Evolutionary conservation across 53 echinoderm and acorn worm genomes (phyloP).

Genomic region (Pentamera pediparva): DNA sequence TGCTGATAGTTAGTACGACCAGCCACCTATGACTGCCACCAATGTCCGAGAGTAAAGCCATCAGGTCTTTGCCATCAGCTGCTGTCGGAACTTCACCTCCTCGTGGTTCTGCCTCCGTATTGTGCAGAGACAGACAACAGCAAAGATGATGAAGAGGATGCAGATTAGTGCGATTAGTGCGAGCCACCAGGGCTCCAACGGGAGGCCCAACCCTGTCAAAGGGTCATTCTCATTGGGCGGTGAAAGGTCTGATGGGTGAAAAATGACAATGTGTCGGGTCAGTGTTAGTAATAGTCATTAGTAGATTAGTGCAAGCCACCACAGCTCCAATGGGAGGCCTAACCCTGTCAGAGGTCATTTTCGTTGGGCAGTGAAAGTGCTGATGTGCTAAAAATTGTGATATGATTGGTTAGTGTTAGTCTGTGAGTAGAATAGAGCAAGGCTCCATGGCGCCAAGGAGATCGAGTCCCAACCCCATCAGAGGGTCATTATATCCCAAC

Average conservation of each 20-base stretch:
- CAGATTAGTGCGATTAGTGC: slow-evolving; percentile 83
- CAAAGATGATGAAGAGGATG: slow-evolving; percentile 78
- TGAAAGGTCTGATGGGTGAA: not conserved
- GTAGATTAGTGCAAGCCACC: not conserved
- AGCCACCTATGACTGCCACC: no score
- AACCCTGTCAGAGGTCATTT: no score
- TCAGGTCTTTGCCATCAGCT: slow-evolving; percentile 7
- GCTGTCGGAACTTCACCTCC: slow-evolving; percentile 38
- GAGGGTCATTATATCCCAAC: no score
- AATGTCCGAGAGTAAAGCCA: no score
- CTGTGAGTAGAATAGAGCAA: not conserved
- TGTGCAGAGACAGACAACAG: slow-evolving; percentile 77
- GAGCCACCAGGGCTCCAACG: slow-evolving; percentile 88
- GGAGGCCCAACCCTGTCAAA: slow-evolving; percentile 9
- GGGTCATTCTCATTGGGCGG: slow-evolving; percentile 5
- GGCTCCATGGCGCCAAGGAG: no score
- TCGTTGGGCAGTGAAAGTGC: no score
- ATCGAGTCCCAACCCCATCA: no score
- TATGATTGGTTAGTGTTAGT: not conserved
- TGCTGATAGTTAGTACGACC: no score
- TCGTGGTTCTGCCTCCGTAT: slow-evolving; percentile 66
- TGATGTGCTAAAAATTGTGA: no score
- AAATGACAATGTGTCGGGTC: slow-evolving; percentile 5
- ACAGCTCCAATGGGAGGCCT: not conserved
- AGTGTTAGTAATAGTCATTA: no score